phyloP scores from a whole-genome alignment of 2,888 invertebrate genomes.

The Panopea generosa region DNA sequence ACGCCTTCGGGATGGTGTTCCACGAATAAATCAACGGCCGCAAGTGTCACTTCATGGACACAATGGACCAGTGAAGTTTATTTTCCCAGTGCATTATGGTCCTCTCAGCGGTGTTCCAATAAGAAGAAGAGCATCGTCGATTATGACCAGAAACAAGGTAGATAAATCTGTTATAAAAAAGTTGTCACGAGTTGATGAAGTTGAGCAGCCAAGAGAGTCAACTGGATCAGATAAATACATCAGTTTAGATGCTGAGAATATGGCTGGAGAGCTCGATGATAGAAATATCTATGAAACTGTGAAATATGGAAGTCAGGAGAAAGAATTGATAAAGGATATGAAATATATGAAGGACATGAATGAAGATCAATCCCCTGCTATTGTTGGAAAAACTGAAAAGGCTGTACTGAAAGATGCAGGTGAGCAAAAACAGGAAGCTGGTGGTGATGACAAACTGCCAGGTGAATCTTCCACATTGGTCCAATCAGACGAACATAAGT shows the following conservation, averaged over 20 bases:
- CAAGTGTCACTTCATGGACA: slow-evolving; percentile 97
- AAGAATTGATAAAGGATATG: too few species aligned
- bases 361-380: too few species aligned
- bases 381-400: too few species aligned
- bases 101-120: slow-evolving; percentile 61
- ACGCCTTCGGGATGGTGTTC: slow-evolving; percentile 86
- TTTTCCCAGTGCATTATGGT: slow-evolving; percentile 88
- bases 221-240: slow-evolving; percentile 19
- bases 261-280: slow-evolving; percentile 1
- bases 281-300: slow-evolving; percentile 45
- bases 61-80: slow-evolving; percentile 95
- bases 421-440: too few species aligned
- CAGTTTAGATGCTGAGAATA: slow-evolving; percentile 23
- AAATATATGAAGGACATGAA: too few species aligned
- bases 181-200: slow-evolving; percentile 33
- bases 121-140: slow-evolving; percentile 38
- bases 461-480: too few species aligned
- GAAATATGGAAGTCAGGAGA: not conserved
- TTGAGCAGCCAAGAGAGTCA: not conserved
- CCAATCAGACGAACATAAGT: slow-evolving; percentile 44
- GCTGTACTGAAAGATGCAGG: too few species aligned
- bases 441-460: too few species aligned
- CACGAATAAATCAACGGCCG: slow-evolving; percentile 95
- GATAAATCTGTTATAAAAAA: slow-evolving; percentile 26
- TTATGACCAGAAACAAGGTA: slow-evolving; percentile 41